Conservation (phyloP, 2,888 invertebrate genomes). For the Clistopyga incitator region DNA sequence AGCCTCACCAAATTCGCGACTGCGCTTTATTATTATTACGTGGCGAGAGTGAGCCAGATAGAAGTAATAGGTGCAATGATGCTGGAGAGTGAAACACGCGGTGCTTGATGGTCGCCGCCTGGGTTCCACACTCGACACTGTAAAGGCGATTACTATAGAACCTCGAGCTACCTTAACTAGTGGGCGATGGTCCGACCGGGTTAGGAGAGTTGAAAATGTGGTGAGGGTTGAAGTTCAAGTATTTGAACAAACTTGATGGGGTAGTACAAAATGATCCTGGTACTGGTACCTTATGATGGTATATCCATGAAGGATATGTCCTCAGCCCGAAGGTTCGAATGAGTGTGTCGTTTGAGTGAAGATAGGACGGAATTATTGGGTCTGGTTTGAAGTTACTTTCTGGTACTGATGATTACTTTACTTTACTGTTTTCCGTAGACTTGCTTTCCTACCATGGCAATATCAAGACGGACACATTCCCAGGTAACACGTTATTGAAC, state of each 20-base stretch:
- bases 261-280: constrained; percentile 7
- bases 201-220: background rate
- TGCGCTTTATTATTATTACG: constrained; percentile 25
- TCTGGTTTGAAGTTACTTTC: background rate
- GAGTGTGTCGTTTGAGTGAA: background rate
- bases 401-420: background rate
- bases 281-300: background rate
- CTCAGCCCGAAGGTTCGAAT: background rate
- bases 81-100: background rate
- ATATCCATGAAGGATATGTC: no score
- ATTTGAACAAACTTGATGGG: background rate
- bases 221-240: background rate
- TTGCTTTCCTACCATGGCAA: no score
- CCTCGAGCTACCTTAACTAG: background rate
- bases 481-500: no score
- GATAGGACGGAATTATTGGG: background rate
- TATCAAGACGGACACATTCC: no score
- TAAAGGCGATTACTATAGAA: background rate
- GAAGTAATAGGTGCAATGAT: background rate
- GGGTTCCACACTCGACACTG: background rate
- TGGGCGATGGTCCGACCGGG: background rate
- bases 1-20: constrained; percentile 1
- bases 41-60: constrained; percentile 2
- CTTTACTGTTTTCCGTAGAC: no score
- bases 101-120: background rate